phyloP scores from a whole-genome alignment of 2,113 vertebrate species.

The Elephas maximus region DNA sequence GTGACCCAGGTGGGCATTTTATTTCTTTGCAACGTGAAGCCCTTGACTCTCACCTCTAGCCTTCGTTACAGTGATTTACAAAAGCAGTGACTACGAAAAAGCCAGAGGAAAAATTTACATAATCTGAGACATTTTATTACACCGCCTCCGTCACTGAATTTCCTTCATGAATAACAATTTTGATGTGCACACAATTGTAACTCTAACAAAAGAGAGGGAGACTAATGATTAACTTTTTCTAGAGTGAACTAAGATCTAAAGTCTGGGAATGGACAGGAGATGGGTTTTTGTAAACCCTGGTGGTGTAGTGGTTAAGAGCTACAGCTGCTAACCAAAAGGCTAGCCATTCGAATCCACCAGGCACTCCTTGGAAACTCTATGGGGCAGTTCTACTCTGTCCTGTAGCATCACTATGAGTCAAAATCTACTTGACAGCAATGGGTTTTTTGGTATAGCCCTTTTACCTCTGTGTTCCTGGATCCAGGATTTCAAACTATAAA shows the following conservation, averaged over 20 bases:
- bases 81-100: background rate
- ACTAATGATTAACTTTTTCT: background rate
- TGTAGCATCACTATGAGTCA: too few relatives aligned
- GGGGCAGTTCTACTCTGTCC: too few relatives aligned
- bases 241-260: background rate
- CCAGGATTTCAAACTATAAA: background rate
- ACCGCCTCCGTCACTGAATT: background rate
- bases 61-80: background rate
- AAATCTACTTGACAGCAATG: too few relatives aligned
- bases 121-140: background rate
- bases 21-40: background rate
- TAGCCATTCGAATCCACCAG: too few relatives aligned
- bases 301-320: too few relatives aligned
- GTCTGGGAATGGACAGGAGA: background rate
- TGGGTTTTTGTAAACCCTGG: background rate
- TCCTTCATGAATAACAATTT: background rate
- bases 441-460: background rate
- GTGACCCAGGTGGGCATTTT: background rate
- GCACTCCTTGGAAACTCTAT: too few relatives aligned
- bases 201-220: background rate
- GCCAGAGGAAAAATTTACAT: constrained; percentile 25
- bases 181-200: background rate
- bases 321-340: too few relatives aligned
- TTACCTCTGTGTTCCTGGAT: background rate
- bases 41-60: background rate